Evolutionary conservation across 2,888 invertebrate species (phyloP).

Genomic region (Seira musarum): DNA sequence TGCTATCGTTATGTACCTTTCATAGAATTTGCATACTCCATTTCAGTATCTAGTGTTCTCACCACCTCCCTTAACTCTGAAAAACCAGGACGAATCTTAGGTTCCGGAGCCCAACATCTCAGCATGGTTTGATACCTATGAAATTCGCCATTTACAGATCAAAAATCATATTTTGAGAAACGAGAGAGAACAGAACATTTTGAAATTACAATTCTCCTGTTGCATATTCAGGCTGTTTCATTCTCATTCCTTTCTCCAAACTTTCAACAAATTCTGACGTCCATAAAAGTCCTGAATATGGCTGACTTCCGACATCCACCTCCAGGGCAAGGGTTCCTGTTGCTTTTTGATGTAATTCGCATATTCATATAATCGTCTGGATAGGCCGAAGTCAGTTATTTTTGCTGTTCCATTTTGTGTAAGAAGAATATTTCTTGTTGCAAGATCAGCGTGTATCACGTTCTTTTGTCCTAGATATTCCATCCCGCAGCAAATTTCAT

Average conservation of each 20-base stretch:
- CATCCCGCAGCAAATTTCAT: conserved; percentile 18
- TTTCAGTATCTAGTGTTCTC: too few relatives aligned
- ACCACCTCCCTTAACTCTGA: conserved; percentile 8
- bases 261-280: neutral
- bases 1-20: too few relatives aligned
- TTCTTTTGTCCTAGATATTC: too few relatives aligned
- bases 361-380: conserved; percentile 14
- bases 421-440: conserved; percentile 24
- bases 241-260: conserved; percentile 2
- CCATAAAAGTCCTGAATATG: neutral
- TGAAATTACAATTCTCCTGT: neutral
- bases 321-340: conserved; percentile 18
- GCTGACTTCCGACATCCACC: conserved; percentile 25
- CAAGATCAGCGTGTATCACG: too few relatives aligned
- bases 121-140: neutral
- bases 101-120: neutral
- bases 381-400: conserved; percentile 25
- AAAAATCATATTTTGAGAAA: neutral
- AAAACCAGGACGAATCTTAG: neutral
- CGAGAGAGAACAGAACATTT: neutral
- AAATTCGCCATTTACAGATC: neutral
- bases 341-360: conserved; percentile 1
- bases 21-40: too few relatives aligned
- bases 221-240: neutral
- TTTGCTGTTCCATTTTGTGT: too few relatives aligned